Base-by-base conservation (phyloP, 2,888 invertebrate genomes). In the Willowsia nigromaculata region DNA sequence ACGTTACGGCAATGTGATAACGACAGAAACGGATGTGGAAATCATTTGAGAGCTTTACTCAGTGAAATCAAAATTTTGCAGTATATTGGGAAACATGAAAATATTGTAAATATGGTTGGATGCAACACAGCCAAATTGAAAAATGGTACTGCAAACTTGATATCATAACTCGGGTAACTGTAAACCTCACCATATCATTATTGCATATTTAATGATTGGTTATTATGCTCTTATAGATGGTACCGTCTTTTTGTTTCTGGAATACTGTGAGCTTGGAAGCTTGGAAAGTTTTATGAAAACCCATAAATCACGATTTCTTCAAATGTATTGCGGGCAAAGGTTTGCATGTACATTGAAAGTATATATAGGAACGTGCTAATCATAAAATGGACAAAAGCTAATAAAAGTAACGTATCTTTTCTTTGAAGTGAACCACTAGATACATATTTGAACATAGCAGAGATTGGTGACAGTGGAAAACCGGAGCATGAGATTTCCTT, bases 61-160 rank as follows among this genome's bases (percentile, higher is more conserved):
- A 18, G 22, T 1, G 85, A 85, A 76, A 85, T 85, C 15, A 85
- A 74, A 59, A 25, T 85, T 40, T 22, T 85, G 25, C 85, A 85
- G 76, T 43, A 85, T 15, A 85, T 85, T 30, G 76, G 85, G 0
- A 30, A 27, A 47, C 7, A 13, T 18, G 85, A 85, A 6, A 59
- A 76, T 47, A 62, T 85, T 30, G 85, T 85, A 0, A 76, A 62
- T 22, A 40, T 85, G 59, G 30, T 85, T 27, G 85, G 85, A 1
- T 74, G 59, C 43, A 25, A 85, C 40, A 76, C 85, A 0, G 5
- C 56, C 1, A 76, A 85, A 22, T 6, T 85, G 0, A 22, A 9
- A 18, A 22, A 40, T 9, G 85, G 85, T 84, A n/a, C 5, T 43
- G 71, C 47, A 33, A 15, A 30, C 15, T 5, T n/a, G n/a, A n/a